These are phyloP conservation scores for Centrocercus urophasianus DNA, from an alignment of 2,113 vertebrate genomes.

Conservation along the genomic window DNA sequence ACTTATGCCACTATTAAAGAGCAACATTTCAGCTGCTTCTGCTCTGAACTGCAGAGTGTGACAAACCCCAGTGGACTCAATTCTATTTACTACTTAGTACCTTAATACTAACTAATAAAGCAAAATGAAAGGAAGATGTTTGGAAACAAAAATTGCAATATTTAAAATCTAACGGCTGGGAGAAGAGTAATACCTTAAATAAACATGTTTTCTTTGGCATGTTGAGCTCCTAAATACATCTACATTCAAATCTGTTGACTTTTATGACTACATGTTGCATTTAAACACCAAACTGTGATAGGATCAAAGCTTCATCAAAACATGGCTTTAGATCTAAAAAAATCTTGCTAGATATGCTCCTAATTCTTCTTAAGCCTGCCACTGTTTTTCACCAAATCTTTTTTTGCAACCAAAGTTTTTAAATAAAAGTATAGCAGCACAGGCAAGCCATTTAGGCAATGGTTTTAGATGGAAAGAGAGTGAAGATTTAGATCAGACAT, in stretches of 20 bases:
- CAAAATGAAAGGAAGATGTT: neutral
- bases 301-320: neutral
- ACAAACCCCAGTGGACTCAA: neutral
- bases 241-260: neutral
- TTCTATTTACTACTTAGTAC: slow-evolving; percentile 25
- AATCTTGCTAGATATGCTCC: neutral
- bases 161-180: neutral
- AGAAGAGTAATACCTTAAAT: neutral
- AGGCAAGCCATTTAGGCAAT: neutral
- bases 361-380: neutral
- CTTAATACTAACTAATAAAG: slow-evolving; percentile 19
- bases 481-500: neutral
- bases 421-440: neutral
- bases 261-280: neutral
- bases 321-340: neutral
- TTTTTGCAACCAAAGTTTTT: neutral
- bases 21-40: neutral
- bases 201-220: neutral
- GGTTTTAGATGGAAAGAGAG: too few species aligned
- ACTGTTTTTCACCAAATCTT: neutral
- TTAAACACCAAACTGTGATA: neutral
- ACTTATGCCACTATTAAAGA: slow-evolving; percentile 38
- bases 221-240: neutral
- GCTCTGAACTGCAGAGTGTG: neutral
- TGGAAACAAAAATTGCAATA: neutral